phyloP scores from a whole-genome alignment of 2,113 vertebrate species.

The Gnathonemus longibarbis region DNA sequence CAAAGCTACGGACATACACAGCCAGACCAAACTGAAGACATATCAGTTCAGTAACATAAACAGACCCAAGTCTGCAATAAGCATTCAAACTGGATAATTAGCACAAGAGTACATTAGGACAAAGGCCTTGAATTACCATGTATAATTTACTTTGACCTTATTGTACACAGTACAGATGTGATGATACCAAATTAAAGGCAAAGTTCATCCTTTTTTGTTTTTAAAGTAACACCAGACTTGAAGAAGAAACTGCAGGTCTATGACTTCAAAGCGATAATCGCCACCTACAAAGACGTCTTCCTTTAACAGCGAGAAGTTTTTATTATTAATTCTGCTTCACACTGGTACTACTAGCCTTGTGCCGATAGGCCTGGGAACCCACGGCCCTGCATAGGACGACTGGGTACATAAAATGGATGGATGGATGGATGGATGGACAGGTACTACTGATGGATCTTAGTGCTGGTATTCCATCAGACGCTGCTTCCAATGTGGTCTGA shows the following conservation, averaged over 20 bases:
- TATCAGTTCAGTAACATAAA: background rate
- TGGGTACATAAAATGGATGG: background rate
- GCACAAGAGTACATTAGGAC: background rate
- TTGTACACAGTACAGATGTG: background rate
- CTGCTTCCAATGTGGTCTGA: background rate
- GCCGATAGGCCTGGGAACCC: background rate
- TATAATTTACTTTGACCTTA: background rate
- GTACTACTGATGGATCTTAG: background rate
- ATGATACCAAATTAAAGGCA: background rate
- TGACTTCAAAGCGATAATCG: background rate
- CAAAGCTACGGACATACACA: background rate
- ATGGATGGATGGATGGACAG: background rate
- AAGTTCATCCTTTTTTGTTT: background rate
- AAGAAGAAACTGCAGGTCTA: background rate
- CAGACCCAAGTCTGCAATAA: background rate
- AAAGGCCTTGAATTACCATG: conserved; percentile 23
- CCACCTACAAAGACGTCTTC: background rate
- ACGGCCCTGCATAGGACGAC: background rate
- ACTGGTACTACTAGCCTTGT: background rate
- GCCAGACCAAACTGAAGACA: background rate
- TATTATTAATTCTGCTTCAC: background rate
- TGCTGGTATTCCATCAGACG: background rate
- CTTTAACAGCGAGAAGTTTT: background rate
- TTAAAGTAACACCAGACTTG: background rate
- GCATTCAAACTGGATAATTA: background rate